phyloP scores from a whole-genome alignment of 2,113 vertebrate species.

The Bagarius yarrelli region DNA sequence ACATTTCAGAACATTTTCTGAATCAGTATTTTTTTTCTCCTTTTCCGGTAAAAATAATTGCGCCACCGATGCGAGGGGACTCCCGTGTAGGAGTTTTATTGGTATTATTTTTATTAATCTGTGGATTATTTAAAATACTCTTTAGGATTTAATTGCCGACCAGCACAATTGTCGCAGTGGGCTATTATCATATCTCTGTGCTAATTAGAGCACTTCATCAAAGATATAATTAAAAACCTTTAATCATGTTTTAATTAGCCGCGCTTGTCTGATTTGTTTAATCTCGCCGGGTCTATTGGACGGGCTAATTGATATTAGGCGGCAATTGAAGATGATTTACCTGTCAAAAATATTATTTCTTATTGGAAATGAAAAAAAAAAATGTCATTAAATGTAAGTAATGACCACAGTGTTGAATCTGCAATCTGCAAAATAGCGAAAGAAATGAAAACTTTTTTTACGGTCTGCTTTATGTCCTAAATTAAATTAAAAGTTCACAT shows the following conservation, averaged over 20 bases:
- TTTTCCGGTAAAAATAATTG: slow-evolving; percentile 74
- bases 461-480: background rate
- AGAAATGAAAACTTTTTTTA: background rate
- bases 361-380: background rate
- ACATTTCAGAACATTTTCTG: background rate
- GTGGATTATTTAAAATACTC: slow-evolving; percentile 70
- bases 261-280: slow-evolving; percentile 84
- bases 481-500: background rate
- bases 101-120: slow-evolving; percentile 84
- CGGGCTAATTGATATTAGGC: slow-evolving; percentile 79
- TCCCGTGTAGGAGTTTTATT: slow-evolving; percentile 59
- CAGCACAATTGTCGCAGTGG: slow-evolving; percentile 71
- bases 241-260: slow-evolving; percentile 92
- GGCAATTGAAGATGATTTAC: slow-evolving; percentile 51
- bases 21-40: slow-evolving; percentile 62
- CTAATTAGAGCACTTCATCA: slow-evolving; percentile 86
- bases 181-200: slow-evolving; percentile 84
- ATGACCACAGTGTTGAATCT: too few relatives aligned
- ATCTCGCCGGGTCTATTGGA: slow-evolving; percentile 77
- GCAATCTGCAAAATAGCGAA: too few relatives aligned
- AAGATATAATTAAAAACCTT: slow-evolving; percentile 89
- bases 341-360: background rate
- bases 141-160: slow-evolving; percentile 77
- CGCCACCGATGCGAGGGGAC: slow-evolving; percentile 63
- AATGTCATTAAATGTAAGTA: background rate